phyloP scores from a whole-genome alignment of 2,113 vertebrate genomes.

The Peucedramus taeniatus region DNA sequence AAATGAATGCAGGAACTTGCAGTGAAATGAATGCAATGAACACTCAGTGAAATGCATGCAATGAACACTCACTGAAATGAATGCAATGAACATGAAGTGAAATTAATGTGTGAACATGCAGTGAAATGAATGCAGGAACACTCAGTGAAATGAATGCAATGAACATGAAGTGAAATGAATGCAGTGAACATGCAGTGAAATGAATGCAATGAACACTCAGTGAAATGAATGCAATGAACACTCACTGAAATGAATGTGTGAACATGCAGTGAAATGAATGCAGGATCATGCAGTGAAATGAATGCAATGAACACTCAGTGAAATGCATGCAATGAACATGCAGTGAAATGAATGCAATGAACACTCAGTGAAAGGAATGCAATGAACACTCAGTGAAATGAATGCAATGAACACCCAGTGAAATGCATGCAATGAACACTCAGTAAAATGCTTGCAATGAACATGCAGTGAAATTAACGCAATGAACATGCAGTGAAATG shows the following conservation, averaged over 20 bases:
- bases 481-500: neutral
- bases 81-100: neutral
- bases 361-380: fast-evolving
- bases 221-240: fast-evolving
- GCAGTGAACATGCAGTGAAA: neutral
- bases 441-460: neutral
- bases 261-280: neutral
- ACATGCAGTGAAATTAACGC: neutral
- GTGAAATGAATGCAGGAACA: fast-evolving
- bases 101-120: neutral
- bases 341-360: neutral
- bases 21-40: neutral
- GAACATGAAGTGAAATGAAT: neutral
- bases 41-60: neutral
- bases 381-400: neutral
- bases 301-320: neutral
- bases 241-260: neutral
- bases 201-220: neutral
- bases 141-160: neutral
- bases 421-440: neutral
- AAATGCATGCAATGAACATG: neutral
- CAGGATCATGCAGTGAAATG: neutral
- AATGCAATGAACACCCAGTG: too few species aligned
- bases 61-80: neutral
- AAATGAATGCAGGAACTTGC: neutral